These are phyloP conservation scores for Thymallus thymallus DNA, from an alignment of 2,113 vertebrate species.

Conservation along the genomic window DNA sequence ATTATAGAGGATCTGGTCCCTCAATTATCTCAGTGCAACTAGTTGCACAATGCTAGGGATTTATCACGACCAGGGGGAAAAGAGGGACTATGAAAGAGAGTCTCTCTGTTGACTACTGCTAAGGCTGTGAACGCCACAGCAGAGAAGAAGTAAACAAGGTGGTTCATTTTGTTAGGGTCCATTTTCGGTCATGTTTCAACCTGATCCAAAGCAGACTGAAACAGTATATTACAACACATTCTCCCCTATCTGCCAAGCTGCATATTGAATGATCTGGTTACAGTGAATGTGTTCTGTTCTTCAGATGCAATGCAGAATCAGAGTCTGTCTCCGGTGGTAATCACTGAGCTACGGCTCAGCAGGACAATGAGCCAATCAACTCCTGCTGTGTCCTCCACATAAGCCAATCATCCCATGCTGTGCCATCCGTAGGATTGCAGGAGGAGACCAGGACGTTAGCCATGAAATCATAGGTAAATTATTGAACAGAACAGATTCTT, in stretches of 20 bases:
- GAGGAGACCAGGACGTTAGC: no score
- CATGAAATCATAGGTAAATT: not conserved
- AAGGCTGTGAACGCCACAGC: not conserved
- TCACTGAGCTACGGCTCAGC: conserved; percentile 31
- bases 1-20: conserved; percentile 1
- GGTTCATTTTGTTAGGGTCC: not conserved
- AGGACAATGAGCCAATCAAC: conserved; percentile 46
- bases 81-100: not conserved
- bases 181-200: not conserved
- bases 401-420: not conserved
- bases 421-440: not conserved
- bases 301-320: conserved; percentile 47
- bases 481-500: not conserved
- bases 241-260: not conserved
- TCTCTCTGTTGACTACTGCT: not conserved
- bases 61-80: conserved; percentile 6
- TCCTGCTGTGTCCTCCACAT: not conserved
- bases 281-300: conserved; percentile 12
- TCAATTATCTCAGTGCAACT: conserved; percentile 26
- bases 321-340: conserved; percentile 3
- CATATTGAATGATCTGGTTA: conserved; percentile 31
- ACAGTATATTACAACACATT: not conserved
- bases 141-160: conserved; percentile 8
- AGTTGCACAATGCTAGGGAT: not conserved
- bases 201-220: not conserved